phyloP scores from a whole-genome alignment of 1,140 invertebrate species.

The Diabrotica virgifera region DNA sequence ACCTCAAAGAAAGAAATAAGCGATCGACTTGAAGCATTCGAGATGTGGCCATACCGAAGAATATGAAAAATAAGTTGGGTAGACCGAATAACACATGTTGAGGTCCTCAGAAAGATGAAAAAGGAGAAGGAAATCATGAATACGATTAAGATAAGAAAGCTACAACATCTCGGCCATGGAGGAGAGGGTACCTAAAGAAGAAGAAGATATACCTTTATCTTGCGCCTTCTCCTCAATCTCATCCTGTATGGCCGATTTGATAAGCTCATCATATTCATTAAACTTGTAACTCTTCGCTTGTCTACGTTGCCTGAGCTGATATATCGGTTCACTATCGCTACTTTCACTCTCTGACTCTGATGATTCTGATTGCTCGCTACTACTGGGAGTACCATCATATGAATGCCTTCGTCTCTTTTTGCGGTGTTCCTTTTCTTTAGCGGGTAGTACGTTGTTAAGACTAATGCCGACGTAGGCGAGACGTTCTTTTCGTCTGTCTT shows the following conservation, averaged over 20 bases:
- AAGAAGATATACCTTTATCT: conserved; percentile 18
- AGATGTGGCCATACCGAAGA: too few species aligned
- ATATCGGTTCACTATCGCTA: conserved; percentile 65
- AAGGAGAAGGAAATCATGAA: too few species aligned
- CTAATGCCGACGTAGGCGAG: conserved; percentile 75
- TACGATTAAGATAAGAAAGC: too few species aligned
- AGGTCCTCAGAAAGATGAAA: too few species aligned
- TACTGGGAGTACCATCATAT: conserved; percentile 32
- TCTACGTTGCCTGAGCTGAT: conserved; percentile 73
- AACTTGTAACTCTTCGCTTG: conserved; percentile 79
- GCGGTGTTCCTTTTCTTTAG: conserved; percentile 43
- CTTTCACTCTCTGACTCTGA: conserved; percentile 42
- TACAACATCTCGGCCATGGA: too few species aligned
- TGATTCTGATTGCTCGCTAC: conserved; percentile 25
- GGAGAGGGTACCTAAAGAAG: neutral
- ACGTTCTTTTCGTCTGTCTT: conserved; percentile 68
- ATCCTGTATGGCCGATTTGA: conserved; percentile 83
- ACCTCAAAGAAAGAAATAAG: too few species aligned
- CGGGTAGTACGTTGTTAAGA: conserved; percentile 67
- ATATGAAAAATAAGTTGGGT: too few species aligned
- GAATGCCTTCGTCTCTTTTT: conserved; percentile 42
- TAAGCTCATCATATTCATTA: conserved; percentile 92
- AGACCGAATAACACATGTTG: too few species aligned
- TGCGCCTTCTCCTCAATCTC: conserved; percentile 24
- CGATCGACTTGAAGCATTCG: too few species aligned